Conservation (phyloP, 2,888 invertebrate species). For the Liposcelis brunnea region DNA sequence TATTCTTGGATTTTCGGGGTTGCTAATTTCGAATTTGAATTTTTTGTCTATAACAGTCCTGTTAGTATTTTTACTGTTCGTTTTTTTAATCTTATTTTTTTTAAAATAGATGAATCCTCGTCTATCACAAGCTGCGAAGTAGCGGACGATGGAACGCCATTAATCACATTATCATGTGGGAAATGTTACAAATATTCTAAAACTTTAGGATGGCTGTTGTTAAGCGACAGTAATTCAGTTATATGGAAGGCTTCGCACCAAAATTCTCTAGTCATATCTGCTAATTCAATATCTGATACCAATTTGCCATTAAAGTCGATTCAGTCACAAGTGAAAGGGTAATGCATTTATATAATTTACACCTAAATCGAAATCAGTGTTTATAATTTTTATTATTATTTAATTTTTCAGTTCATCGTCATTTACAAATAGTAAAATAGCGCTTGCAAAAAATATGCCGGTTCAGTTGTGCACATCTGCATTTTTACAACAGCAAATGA, state of each 20-base stretch:
- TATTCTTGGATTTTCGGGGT: too few relatives aligned
- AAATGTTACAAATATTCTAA: slow-evolving; percentile 69
- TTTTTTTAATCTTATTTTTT: too few relatives aligned
- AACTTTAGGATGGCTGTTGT: slow-evolving; percentile 53
- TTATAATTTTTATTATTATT: neutral
- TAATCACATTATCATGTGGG: slow-evolving; percentile 69
- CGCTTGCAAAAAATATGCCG: too few relatives aligned
- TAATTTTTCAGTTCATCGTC: neutral
- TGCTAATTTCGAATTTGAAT: too few relatives aligned
- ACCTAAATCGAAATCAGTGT: neutral
- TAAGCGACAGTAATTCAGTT: slow-evolving; percentile 17
- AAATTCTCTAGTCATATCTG: slow-evolving; percentile 12
- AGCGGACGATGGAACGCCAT: slow-evolving; percentile 59
- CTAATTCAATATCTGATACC: neutral
- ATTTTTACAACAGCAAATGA: slow-evolving; percentile 53
- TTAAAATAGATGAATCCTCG: slow-evolving; percentile 31
- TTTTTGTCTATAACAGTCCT: too few relatives aligned
- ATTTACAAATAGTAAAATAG: slow-evolving; percentile 2
- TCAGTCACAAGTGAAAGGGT: neutral
- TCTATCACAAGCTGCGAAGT: slow-evolving; percentile 37
- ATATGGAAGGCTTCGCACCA: slow-evolving; percentile 8
- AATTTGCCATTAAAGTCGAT: neutral
- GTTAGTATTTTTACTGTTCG: too few relatives aligned
- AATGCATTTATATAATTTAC: neutral
- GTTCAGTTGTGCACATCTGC: slow-evolving; percentile 20